Evolutionary conservation across 2,888 invertebrate genomes (phyloP).

Genomic region (Ophion ellenae): DNA sequence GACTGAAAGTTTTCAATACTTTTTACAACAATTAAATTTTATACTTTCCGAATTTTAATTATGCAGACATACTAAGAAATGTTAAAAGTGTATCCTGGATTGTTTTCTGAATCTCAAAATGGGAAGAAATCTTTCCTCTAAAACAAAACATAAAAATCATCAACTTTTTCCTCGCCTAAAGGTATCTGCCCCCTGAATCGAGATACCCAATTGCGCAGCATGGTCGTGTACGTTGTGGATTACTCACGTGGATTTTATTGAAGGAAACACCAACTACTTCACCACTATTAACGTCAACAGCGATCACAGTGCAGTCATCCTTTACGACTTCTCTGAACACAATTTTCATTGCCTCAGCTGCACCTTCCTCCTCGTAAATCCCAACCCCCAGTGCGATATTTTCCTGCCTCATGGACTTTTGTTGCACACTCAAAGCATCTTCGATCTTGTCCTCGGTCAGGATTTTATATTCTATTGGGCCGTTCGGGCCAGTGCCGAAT

Average conservation of each 20-base stretch:
- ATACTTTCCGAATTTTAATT: too few relatives aligned
- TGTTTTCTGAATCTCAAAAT: too few relatives aligned
- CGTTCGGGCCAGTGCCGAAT: slow-evolving; percentile 60
- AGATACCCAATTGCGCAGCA: too few relatives aligned
- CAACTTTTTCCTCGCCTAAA: too few relatives aligned
- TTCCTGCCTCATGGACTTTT: slow-evolving; percentile 74
- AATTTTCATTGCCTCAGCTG: slow-evolving; percentile 73
- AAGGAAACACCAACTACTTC: slow-evolving; percentile 87
- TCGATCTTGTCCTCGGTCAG: slow-evolving; percentile 72
- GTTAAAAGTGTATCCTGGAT: too few relatives aligned
- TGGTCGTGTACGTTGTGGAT: background rate
- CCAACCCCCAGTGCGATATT: slow-evolving; percentile 76
- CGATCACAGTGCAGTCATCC: slow-evolving; percentile 88
- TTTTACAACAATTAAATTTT: too few relatives aligned
- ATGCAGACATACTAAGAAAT: too few relatives aligned
- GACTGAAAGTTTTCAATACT: too few relatives aligned
- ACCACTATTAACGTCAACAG: slow-evolving; percentile 85
- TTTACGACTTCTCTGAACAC: slow-evolving; percentile 77
- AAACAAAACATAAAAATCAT: too few relatives aligned
- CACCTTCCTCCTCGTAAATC: slow-evolving; percentile 75
- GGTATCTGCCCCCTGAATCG: too few relatives aligned
- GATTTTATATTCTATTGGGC: slow-evolving; percentile 72
- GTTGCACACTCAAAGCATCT: slow-evolving; percentile 72
- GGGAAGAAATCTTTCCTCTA: too few relatives aligned
- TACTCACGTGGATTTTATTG: slow-evolving; percentile 88